A percentile compares a stretch with the other conserved stretches of the same genome.
These are phyloP conservation scores for Vanessa cardui DNA, from an alignment of 2,888 invertebrate genomes.

Conservation along the genomic window DNA sequence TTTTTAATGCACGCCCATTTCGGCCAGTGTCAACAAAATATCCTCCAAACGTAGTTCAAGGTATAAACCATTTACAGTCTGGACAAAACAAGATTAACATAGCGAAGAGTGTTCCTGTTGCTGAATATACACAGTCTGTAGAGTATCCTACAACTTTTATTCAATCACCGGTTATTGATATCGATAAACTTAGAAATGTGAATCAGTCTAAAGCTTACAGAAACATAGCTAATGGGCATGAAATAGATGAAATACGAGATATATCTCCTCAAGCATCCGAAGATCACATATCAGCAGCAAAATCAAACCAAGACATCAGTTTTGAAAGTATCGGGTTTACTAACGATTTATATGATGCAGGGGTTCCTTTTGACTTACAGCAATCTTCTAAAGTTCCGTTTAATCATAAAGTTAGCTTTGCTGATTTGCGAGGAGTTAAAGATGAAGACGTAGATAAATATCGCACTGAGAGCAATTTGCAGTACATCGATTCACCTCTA, in stretches of 20 bases:
- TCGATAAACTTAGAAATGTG: slow-evolving; percentile 63
- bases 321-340: slow-evolving; percentile 73
- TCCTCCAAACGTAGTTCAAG: slow-evolving; percentile 55
- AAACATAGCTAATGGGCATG: slow-evolving; percentile 67
- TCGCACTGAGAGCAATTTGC: slow-evolving; percentile 72
- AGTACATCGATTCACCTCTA: slow-evolving; percentile 83
- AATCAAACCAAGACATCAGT: slow-evolving; percentile 67
- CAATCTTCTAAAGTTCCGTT: slow-evolving; percentile 50
- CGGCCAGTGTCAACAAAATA: slow-evolving; percentile 57
- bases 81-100: slow-evolving; percentile 75
- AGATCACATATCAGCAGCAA: slow-evolving; percentile 71
- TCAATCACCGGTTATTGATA: slow-evolving; percentile 86
- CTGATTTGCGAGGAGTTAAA: slow-evolving; percentile 70
- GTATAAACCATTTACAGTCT: slow-evolving; percentile 62
- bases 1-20: slow-evolving; percentile 85
- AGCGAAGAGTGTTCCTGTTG: slow-evolving; percentile 85
- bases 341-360: slow-evolving; percentile 65
- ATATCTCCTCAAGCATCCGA: slow-evolving; percentile 73
- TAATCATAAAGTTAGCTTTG: slow-evolving; percentile 67
- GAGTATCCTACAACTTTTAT: slow-evolving; percentile 88
- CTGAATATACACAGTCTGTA: slow-evolving; percentile 86
- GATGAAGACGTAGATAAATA: slow-evolving; percentile 75
- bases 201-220: slow-evolving; percentile 71
- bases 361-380: slow-evolving; percentile 58
- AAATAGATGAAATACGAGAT: slow-evolving; percentile 58